These are phyloP conservation scores for Rattus rattus DNA, from an alignment of 2,113 vertebrate genomes.

Conservation along the genomic window DNA sequence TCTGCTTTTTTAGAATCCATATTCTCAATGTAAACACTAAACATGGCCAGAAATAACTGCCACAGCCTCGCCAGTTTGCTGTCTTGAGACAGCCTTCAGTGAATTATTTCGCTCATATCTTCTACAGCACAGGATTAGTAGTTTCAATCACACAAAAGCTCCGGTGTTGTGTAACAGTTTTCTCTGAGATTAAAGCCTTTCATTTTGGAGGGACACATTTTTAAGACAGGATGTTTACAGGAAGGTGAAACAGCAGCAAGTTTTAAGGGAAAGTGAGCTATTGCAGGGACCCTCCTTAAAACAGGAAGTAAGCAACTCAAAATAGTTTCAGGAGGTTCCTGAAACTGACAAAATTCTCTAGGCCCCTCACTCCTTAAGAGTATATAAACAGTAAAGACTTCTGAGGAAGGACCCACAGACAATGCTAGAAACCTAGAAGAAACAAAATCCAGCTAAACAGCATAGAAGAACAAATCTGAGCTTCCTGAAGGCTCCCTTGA, in stretches of 20 bases:
- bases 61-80: neutral
- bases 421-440: neutral
- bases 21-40: neutral
- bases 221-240: neutral
- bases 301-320: neutral
- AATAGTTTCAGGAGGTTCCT: neutral
- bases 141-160: neutral
- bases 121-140: too few species aligned
- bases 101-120: neutral
- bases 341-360: neutral
- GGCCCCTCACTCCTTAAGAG: neutral
- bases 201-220: neutral
- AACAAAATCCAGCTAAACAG: neutral
- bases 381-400: neutral
- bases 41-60: neutral
- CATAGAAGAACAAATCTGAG: neutral
- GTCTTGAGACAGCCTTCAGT: neutral
- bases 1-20: neutral
- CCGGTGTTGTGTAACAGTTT: neutral
- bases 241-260: neutral
- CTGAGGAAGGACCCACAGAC: neutral
- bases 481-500: too few species aligned
- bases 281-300: neutral
- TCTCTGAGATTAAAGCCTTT: neutral
- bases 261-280: neutral